Conservation (phyloP, 2,113 vertebrate genomes). For the Rhadina sibilatrix region DNA sequence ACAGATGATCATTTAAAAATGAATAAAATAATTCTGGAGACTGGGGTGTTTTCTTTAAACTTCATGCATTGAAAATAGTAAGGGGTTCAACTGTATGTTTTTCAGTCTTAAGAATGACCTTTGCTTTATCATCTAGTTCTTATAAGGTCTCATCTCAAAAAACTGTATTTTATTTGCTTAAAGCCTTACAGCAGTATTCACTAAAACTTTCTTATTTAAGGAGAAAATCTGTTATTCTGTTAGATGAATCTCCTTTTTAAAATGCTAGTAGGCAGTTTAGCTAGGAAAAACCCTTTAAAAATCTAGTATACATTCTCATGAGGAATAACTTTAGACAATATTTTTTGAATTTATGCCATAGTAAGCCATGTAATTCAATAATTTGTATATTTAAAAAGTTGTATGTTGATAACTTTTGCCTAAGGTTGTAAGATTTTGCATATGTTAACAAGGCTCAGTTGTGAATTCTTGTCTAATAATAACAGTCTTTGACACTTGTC, state of each 20-base stretch:
- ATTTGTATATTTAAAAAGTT: not conserved
- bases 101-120: not conserved
- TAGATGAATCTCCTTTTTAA: not conserved
- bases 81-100: not conserved
- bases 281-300: not conserved
- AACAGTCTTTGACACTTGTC: not conserved
- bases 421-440: constrained; percentile 3
- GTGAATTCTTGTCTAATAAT: not conserved
- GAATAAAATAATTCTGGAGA: not conserved
- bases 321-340: not conserved
- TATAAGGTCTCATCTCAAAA: not conserved
- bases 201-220: not conserved
- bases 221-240: not conserved
- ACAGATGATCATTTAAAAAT: not conserved
- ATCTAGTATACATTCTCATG: not conserved
- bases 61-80: not conserved
- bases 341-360: not conserved
- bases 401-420: not conserved
- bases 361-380: not conserved
- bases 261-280: not conserved
- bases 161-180: not conserved
- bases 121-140: not conserved
- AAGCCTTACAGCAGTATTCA: not conserved
- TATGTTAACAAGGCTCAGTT: not conserved
- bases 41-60: not conserved